Evolutionary conservation across 2,113 vertebrate genomes (phyloP).

Genomic region (Pleuronectes platessa): DNA sequence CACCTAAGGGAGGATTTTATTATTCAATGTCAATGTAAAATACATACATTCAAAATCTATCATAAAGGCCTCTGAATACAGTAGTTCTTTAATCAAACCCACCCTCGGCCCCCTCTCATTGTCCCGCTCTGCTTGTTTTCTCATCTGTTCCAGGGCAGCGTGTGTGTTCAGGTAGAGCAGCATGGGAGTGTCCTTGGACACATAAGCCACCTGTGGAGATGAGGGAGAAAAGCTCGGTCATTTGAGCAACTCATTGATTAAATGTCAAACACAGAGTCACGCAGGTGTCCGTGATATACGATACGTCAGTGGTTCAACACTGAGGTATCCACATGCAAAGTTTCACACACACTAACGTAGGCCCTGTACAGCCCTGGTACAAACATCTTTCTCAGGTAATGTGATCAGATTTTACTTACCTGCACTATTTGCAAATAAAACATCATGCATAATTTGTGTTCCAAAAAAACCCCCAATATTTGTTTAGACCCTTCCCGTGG

Average conservation of each 20-base stretch:
- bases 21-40: neutral
- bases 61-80: neutral
- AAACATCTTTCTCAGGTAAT: neutral
- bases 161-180: constrained; percentile 96
- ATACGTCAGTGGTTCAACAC: neutral
- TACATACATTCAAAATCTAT: neutral
- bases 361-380: neutral
- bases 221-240: neutral
- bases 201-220: constrained; percentile 86
- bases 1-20: constrained; percentile 75
- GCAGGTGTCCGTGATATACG: neutral
- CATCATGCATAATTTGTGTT: neutral
- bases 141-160: constrained; percentile 97
- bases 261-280: neutral
- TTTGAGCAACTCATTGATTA: constrained; percentile 7
- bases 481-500: neutral
- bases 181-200: constrained; percentile 98
- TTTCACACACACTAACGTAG: neutral
- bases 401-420: neutral
- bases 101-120: constrained; percentile 93
- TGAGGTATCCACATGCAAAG: neutral
- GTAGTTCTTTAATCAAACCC: constrained; percentile 18
- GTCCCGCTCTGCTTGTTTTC: constrained; percentile 93
- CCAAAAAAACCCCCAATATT: neutral
- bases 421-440: neutral